These are phyloP conservation scores for Centruroides sculpturatus DNA, from an alignment of 1,140 invertebrate species.

Conservation along the genomic window DNA sequence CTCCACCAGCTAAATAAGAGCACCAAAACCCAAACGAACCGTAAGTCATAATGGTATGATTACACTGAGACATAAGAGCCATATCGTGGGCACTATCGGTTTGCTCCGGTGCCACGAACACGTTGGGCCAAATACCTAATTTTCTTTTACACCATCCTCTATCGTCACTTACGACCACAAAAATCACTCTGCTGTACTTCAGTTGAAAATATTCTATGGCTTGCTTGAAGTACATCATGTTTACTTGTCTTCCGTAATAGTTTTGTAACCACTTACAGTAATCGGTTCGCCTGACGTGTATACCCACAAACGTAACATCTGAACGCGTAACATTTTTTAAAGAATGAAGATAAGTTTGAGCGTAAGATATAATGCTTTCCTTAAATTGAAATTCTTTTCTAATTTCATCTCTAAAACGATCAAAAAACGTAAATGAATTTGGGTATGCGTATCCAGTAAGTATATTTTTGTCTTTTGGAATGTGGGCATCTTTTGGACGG, in stretches of 20 bases:
- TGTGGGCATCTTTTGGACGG: not conserved
- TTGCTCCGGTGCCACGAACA: not conserved
- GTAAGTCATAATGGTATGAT: constrained; percentile 26
- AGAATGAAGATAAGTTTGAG: too few species aligned
- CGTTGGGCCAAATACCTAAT: constrained; percentile 21
- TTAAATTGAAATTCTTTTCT: not conserved
- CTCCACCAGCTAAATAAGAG: constrained; percentile 24
- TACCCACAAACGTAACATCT: constrained; percentile 31
- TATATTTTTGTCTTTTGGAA: not conserved
- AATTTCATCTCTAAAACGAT: not conserved
- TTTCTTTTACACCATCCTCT: constrained; percentile 38
- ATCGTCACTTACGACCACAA: constrained; percentile 46
- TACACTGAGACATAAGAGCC: constrained; percentile 23
- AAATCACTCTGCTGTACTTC: constrained; percentile 34
- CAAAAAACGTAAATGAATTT: constrained; percentile 6
- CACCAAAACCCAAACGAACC: constrained; percentile 31
- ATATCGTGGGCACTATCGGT: constrained; percentile 21
- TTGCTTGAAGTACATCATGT: constrained; percentile 35
- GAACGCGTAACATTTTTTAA: too few species aligned
- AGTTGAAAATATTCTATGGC: constrained; percentile 40
- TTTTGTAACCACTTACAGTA: constrained; percentile 39
- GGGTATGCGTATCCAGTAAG: not conserved
- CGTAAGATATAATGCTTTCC: not conserved
- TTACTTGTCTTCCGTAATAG: constrained; percentile 33
- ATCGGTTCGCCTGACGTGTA: constrained; percentile 45